Evolutionary conservation across 1,140 invertebrate species (phyloP).

Genomic region (Leptinotarsa lineolata): DNA sequence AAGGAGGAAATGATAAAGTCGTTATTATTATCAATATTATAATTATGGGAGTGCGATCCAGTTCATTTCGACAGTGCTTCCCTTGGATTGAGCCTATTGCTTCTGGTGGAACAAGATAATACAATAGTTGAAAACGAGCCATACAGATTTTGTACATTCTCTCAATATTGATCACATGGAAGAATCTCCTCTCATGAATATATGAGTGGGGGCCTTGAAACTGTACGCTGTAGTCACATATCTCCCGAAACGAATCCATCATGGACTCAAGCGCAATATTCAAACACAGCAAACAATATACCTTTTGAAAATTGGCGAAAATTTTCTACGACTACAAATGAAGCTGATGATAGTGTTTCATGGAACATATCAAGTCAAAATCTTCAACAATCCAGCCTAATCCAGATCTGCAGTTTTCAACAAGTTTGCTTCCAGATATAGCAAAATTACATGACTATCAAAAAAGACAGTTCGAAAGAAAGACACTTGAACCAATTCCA

Average conservation of each 20-base stretch:
- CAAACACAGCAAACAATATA: too few species aligned
- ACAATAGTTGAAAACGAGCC: neutral
- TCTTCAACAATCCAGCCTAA: too few species aligned
- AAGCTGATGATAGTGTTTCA: too few species aligned
- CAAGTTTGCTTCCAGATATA: neutral
- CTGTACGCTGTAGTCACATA: neutral
- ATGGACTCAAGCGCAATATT: too few species aligned
- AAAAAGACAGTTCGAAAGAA: too few species aligned
- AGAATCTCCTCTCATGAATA: constrained; percentile 2
- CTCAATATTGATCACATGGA: neutral
- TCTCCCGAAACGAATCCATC: too few species aligned
- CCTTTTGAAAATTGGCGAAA: too few species aligned
- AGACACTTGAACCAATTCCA: too few species aligned
- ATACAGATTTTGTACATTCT: neutral
- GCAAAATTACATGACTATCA: neutral
- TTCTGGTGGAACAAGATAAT: neutral
- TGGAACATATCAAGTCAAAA: too few species aligned
- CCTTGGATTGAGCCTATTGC: neutral
- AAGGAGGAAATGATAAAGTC: too few species aligned
- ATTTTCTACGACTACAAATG: too few species aligned
- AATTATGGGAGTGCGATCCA: constrained; percentile 17
- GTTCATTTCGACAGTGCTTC: neutral
- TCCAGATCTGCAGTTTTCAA: neutral
- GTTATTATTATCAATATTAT: too few species aligned
- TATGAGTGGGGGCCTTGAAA: neutral